These are phyloP conservation scores for Marcusenius ussheri DNA, from an alignment of 2,113 vertebrate species.

Conservation along the genomic window DNA sequence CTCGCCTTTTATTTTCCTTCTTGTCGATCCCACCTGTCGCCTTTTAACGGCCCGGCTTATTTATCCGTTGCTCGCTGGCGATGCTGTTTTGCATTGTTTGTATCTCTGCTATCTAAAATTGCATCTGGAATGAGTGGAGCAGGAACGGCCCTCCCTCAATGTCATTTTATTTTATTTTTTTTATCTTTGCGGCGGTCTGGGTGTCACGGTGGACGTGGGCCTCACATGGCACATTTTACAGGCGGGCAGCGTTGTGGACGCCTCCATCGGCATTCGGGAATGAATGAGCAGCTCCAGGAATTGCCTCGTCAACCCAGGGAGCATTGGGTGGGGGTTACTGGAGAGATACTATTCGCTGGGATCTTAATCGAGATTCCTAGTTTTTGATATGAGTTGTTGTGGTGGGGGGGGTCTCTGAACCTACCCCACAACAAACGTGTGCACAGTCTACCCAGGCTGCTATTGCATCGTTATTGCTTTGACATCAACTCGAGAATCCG, in stretches of 20 bases:
- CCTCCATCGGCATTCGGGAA: neutral
- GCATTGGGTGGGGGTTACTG: neutral
- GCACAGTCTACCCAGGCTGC: neutral
- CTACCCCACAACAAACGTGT: neutral
- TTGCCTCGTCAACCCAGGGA: neutral
- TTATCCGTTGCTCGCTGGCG: neutral
- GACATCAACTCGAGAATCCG: neutral
- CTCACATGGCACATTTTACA: neutral
- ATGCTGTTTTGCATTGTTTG: neutral
- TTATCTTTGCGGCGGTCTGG: neutral
- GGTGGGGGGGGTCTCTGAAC: neutral
- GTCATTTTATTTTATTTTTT: neutral
- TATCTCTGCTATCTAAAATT: neutral
- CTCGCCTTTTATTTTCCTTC: neutral
- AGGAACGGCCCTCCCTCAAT: neutral
- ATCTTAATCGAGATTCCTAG: neutral
- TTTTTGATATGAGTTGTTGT: neutral
- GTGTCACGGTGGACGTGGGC: neutral
- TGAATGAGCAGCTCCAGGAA: neutral
- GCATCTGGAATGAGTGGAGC: neutral
- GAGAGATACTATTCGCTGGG: neutral
- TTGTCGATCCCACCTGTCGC: neutral
- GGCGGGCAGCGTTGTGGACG: neutral
- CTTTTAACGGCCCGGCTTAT: neutral
- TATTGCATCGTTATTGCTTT: neutral